phyloP scores from a whole-genome alignment of 2,797 vertebrate genomes.

The Emys orbicularis region DNA sequence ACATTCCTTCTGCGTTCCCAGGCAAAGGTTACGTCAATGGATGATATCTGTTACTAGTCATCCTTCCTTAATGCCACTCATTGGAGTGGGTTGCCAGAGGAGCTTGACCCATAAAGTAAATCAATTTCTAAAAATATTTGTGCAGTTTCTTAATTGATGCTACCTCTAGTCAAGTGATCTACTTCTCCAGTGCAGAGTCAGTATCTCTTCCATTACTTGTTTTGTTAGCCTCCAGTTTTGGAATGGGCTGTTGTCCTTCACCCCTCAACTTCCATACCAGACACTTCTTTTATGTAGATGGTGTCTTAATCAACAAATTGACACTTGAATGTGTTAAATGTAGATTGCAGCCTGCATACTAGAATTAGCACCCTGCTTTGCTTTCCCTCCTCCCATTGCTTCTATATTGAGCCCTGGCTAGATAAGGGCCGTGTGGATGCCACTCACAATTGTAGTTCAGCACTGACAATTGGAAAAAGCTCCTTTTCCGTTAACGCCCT shows the following conservation, averaged over 20 bases:
- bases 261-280: neutral
- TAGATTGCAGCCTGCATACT: neutral
- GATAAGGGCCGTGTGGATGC: neutral
- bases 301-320: neutral
- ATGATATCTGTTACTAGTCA: neutral
- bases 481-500: neutral
- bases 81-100: neutral
- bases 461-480: neutral
- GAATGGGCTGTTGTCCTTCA: neutral
- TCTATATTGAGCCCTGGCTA: neutral
- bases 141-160: neutral
- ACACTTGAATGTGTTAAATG: neutral
- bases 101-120: neutral
- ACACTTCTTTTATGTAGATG: neutral
- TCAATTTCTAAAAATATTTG: neutral
- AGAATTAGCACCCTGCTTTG: neutral
- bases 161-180: neutral
- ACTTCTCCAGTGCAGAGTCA: neutral
- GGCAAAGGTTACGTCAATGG: neutral
- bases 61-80: neutral
- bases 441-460: neutral
- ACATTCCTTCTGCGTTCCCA: neutral
- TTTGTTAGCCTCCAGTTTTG: neutral
- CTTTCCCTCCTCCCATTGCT: neutral
- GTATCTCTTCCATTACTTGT: neutral